These are phyloP conservation scores for Drosophila pseudotalamancana DNA, from an alignment of 2,888 invertebrate genomes.

Conservation along the genomic window DNA sequence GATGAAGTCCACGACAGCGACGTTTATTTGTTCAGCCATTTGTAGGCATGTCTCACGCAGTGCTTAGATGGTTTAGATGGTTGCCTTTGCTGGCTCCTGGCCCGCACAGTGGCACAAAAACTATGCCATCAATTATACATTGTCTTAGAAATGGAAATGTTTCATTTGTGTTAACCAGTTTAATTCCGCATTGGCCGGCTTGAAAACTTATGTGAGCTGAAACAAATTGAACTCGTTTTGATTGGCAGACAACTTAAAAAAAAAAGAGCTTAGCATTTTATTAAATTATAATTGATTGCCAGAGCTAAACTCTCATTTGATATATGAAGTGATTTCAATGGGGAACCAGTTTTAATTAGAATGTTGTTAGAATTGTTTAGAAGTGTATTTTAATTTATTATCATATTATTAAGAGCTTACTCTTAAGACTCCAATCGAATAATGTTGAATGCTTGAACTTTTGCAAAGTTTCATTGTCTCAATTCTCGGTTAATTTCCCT, in stretches of 20 bases:
- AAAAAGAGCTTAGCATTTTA: slow-evolving; percentile 33
- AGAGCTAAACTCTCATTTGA: slow-evolving; percentile 14
- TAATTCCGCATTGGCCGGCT: slow-evolving; percentile 11
- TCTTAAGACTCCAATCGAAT: no score
- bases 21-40: slow-evolving; percentile 73
- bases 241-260: slow-evolving; percentile 32
- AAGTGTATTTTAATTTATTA: background rate
- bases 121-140: slow-evolving; percentile 18
- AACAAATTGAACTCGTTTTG: slow-evolving; percentile 63
- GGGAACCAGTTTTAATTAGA: slow-evolving; percentile 20
- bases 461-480: background rate
- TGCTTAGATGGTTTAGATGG: slow-evolving; percentile 26
- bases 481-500: slow-evolving; percentile 5
- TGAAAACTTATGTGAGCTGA: slow-evolving; percentile 17
- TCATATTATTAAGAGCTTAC: no score
- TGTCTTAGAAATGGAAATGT: background rate
- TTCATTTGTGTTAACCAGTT: slow-evolving; percentile 41
- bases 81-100: slow-evolving; percentile 29
- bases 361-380: background rate
- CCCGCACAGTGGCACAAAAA: slow-evolving; percentile 55
- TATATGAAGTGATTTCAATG: slow-evolving; percentile 26
- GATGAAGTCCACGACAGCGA: slow-evolving; percentile 75
- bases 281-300: slow-evolving; percentile 59
- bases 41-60: slow-evolving; percentile 64
- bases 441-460: background rate